Evolutionary conservation across 2,888 invertebrate species (phyloP), one percentile per base, ranked within the genome.

Genomic region (Parasteatoda lunata): DNA sequence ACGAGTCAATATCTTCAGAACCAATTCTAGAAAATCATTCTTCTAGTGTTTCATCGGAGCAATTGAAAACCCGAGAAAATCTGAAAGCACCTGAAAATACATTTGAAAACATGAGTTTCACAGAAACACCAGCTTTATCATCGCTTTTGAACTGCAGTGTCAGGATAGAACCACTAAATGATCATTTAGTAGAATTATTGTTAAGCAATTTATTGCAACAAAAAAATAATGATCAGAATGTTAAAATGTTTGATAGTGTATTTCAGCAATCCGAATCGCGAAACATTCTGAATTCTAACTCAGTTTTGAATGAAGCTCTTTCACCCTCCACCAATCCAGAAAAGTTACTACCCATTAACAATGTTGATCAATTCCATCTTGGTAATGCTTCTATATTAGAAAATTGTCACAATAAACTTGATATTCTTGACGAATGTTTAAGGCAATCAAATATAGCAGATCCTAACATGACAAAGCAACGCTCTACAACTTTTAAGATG

Each of bases 401-500:
- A 65, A 79, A 84, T 65, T 84, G 79, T 59, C 52, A 71, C 4
- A 80, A 80, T 77, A 80, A 69, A 3, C 78, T 84, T 6, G 54
- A 66, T 48, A 77, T 85, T 45, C 65, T 85, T 45, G 52, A 80
- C 15, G 80, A 80, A n/a, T 85, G 85, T 51, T 66, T 85, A 59
- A n/a, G 51, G n/a, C 75, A 68, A n/a, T 6, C n/a, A 9, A 6
- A 54, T 8, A 75, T 68, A 8, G 9, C 7, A 13, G 59, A 59
- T 6, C 4, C 15, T 9, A 69, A 48, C 48, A 47, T 48, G n/a
- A 13, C n/a, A 13, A 3, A n/a, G n/a, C 13, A 77, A 15, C 47
- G 65, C 7, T 64, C 47, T 66, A 13, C 13, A 5, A 49, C 76
- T 47, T 65, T 49, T 76, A 65, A 68, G 3, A 6, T 77, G 13